These are phyloP conservation scores for Troglohyphantes excavatus DNA, from an alignment of 2,888 invertebrate species.

Conservation along the genomic window DNA sequence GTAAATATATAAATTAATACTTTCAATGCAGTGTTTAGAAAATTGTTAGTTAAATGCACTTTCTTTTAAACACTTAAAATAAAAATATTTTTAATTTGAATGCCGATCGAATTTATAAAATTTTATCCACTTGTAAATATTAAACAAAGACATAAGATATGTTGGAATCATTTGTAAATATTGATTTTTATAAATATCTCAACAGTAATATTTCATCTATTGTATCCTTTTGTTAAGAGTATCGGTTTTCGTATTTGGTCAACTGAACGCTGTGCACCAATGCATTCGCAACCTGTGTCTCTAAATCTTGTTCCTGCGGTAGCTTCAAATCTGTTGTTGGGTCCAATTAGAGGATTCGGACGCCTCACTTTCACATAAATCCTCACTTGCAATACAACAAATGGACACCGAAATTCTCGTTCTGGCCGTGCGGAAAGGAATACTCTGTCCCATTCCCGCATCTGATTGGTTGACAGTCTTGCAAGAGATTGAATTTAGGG, in stretches of 20 bases:
- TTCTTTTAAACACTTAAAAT: too few species aligned
- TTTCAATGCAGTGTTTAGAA: too few species aligned
- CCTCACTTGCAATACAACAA: slow-evolving; percentile 22
- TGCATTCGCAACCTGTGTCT: neutral
- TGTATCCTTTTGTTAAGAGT: too few species aligned
- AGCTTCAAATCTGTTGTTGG: slow-evolving; percentile 56
- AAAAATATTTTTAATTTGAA: too few species aligned
- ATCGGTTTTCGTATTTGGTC: neutral
- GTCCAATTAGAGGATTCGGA: slow-evolving; percentile 47
- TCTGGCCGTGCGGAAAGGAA: slow-evolving; percentile 1
- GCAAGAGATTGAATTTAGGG: slow-evolving; percentile 47
- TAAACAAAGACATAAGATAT: too few species aligned
- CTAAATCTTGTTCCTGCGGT: slow-evolving; percentile 30
- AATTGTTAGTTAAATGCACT: too few species aligned
- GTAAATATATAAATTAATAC: too few species aligned
- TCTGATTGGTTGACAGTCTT: slow-evolving; percentile 46
- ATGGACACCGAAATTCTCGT: slow-evolving; percentile 27
- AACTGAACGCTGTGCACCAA: neutral
- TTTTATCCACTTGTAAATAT: too few species aligned
- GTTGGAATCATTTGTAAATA: too few species aligned
- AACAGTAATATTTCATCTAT: too few species aligned
- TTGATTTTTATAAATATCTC: too few species aligned
- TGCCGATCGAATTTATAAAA: too few species aligned
- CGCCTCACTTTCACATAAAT: slow-evolving; percentile 39
- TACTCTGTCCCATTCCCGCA: slow-evolving; percentile 9